Evolutionary conservation across 2,888 invertebrate species (phyloP), one percentile per base, ranked within the genome.

Genomic region (Lasioglossum malachurum): DNA sequence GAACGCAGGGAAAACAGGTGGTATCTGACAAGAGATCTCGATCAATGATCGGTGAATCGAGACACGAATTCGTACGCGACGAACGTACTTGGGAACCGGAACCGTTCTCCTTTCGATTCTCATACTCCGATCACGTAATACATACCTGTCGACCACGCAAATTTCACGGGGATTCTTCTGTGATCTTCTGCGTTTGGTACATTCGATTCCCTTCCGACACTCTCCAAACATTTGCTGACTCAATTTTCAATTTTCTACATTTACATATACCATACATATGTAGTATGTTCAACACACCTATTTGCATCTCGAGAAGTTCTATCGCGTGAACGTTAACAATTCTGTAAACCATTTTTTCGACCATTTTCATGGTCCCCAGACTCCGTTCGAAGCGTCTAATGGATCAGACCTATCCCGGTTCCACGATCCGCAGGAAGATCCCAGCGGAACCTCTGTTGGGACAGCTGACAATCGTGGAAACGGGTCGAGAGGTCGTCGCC

Each of bases 101-200:
- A 31, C 75, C 84, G 84, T 88, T 88, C 72, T 75, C 35, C 57
- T 84, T 84, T 76, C 75, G n/a, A 53, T 77, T 77, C 35, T 49
- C 64, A 31, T 46, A 87, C 41, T 31, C 87, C 0, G 27, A 12
- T 79, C 84, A 87, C 87, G 77, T 88, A 84, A 78, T 23, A 27
- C 57, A 78, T 23, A 27, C 57, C 71, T 71, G 75, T 81, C 53
- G 78, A 72, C 27, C 75, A 35, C 41, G 77, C 57, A 73, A 88
- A 87, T 80, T 87, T 71, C 64, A 46, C 38, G 3, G 41, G 3
- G 41, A 86, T 71, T 76, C 38, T 64, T 35, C 60, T 16, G 27
- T 46, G 72, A 78, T 71, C 38, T 7, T 12, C 16, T 23, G 16
- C 35, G 19, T 46, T 12, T 1, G 44, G 41, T 75, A 53, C 23